A percentile compares a stretch with the other conserved stretches of the same genome.
Evolutionary conservation across 2,888 invertebrate species (phyloP).

Genomic region (Panzeria rudis): DNA sequence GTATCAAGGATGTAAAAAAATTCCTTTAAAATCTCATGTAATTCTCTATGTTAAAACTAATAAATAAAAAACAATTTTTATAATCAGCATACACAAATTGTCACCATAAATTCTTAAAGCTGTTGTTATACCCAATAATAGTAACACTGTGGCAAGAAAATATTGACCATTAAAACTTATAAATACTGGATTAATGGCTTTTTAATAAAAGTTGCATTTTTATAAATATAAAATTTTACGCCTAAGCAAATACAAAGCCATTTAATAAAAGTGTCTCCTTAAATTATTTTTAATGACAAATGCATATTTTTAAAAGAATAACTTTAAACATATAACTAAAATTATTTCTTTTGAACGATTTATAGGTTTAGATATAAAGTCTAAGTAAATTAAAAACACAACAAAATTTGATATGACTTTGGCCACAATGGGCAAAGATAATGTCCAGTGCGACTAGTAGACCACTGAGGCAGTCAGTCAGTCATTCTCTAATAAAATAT

Average conservation of each 20-base stretch:
- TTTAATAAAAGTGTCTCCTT: conserved; percentile 71
- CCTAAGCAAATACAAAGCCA: conserved; percentile 60
- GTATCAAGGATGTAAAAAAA: conserved; percentile 11
- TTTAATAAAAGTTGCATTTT: conserved; percentile 55
- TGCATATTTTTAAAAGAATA: conserved; percentile 74
- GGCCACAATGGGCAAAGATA: conserved; percentile 29
- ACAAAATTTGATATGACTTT: conserved; percentile 34
- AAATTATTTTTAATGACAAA: conserved; percentile 66
- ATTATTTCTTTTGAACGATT: conserved; percentile 71
- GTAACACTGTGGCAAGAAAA: conserved; percentile 22
- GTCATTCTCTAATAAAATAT: conserved; percentile 44
- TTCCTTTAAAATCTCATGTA: not conserved
- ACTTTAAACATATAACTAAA: conserved; percentile 12
- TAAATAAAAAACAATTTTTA: conserved; percentile 24
- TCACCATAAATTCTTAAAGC: conserved; percentile 53
- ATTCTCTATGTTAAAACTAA: not conserved
- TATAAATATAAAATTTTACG: conserved; percentile 52
- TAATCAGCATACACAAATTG: conserved; percentile 39
- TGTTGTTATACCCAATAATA: conserved; percentile 28
- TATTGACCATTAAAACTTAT: conserved; percentile 54
- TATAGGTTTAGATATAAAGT: conserved; percentile 72
- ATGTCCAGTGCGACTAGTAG: not conserved
- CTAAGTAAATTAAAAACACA: conserved; percentile 57
- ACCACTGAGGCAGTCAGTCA: conserved; percentile 27
- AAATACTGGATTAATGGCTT: conserved; percentile 45